These are phyloP conservation scores for Brienomyrus longianalis DNA, from an alignment of 2,113 vertebrate species.

Conservation along the genomic window DNA sequence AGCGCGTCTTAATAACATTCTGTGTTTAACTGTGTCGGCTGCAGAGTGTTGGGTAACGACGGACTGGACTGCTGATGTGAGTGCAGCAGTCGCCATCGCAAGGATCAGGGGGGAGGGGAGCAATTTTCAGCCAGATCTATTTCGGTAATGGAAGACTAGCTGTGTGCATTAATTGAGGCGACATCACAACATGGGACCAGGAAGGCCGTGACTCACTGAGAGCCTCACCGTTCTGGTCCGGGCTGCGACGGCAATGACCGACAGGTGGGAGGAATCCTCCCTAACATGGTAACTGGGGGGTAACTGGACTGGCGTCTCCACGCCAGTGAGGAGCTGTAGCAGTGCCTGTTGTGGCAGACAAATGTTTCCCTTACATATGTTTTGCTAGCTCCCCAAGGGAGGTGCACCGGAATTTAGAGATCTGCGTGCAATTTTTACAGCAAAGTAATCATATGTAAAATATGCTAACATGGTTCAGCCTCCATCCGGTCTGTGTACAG, in stretches of 20 bases:
- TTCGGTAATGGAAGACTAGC: neutral
- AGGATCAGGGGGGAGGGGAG: neutral
- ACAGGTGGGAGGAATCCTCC: neutral
- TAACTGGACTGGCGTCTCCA: neutral
- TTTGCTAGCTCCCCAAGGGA: neutral
- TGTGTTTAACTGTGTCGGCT: neutral
- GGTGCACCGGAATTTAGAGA: neutral
- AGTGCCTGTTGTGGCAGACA: neutral
- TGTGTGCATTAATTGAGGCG: neutral
- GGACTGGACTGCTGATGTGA: neutral
- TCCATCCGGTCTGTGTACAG: neutral
- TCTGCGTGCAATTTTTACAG: neutral
- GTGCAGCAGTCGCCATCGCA: neutral
- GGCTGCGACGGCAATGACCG: neutral
- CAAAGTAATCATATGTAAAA: conserved; percentile 7
- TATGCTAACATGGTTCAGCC: neutral
- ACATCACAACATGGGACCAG: neutral
- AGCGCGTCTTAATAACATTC: neutral
- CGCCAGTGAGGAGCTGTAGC: neutral
- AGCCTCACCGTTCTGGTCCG: neutral
- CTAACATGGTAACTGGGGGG: neutral
- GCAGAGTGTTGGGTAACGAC: neutral
- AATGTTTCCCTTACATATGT: neutral
- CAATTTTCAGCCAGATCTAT: neutral
- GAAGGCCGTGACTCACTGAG: neutral